Evolutionary conservation across 2,888 invertebrate genomes (phyloP).

Genomic region (Agonopterix arenella): DNA sequence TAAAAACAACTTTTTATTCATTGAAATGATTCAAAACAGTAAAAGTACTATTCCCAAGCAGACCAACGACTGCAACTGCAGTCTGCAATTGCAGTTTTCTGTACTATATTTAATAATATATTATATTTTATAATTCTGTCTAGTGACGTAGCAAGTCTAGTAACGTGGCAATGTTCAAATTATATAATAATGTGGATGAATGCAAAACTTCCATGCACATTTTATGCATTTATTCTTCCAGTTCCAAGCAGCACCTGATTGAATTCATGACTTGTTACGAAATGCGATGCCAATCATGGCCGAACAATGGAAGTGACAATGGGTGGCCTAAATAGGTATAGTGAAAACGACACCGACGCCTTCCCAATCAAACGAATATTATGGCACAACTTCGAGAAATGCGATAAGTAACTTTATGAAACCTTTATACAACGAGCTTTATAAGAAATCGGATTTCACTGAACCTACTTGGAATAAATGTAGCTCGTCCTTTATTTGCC

Average conservation of each 20-base stretch:
- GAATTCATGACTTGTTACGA: constrained; percentile 31
- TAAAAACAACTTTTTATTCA: too few relatives aligned
- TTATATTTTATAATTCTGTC: too few relatives aligned
- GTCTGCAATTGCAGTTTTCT: too few relatives aligned
- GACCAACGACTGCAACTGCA: too few relatives aligned
- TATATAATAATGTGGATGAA: too few relatives aligned
- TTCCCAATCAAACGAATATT: constrained; percentile 26
- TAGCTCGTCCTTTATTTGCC: constrained; percentile 19
- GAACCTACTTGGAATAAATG: constrained; percentile 1
- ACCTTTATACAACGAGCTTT: constrained; percentile 23
- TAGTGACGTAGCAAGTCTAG: too few relatives aligned
- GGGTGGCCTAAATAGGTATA: constrained; percentile 43
- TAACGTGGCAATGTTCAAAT: too few relatives aligned
- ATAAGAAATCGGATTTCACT: constrained; percentile 4
- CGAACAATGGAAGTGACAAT: constrained; percentile 51
- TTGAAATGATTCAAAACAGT: too few relatives aligned
- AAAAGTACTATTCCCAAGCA: too few relatives aligned
- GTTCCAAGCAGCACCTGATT: constrained; percentile 9
- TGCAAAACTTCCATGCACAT: too few relatives aligned
- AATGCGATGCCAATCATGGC: constrained; percentile 37
- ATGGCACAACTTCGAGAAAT: constrained; percentile 35
- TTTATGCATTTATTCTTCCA: neutral
- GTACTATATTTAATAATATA: too few relatives aligned
- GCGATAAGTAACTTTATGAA: constrained; percentile 17
- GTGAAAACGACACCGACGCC: constrained; percentile 44